phyloP scores from a whole-genome alignment of 1,140 invertebrate species.

The Zaprionus tsacasi region DNA sequence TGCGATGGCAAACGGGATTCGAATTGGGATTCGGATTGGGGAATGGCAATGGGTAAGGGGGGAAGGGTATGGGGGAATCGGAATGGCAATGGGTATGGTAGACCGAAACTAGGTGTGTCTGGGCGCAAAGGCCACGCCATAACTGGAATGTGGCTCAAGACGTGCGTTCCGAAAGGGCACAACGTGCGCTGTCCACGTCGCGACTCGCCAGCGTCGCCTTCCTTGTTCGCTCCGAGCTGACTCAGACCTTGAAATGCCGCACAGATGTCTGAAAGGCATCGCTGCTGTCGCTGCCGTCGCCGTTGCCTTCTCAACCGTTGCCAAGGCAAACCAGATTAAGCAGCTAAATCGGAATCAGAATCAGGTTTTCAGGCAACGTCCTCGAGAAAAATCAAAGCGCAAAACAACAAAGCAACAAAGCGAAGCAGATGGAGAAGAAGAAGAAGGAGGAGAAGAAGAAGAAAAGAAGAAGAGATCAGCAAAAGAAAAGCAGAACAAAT shows the following conservation, averaged over 20 bases:
- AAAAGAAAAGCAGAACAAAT: conserved; percentile 46
- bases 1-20: conserved; percentile 5
- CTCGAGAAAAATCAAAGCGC: conserved; percentile 55
- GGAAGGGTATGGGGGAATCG: no score
- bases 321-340: conserved; percentile 79
- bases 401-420: conserved; percentile 12
- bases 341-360: conserved; percentile 22
- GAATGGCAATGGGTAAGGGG: neutral
- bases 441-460: neutral
- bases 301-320: conserved; percentile 7
- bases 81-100: neutral
- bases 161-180: conserved; percentile 61
- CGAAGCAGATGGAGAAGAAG: conserved; percentile 4
- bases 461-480: conserved; percentile 6
- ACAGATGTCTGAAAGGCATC: conserved; percentile 69
- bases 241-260: conserved; percentile 81
- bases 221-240: conserved; percentile 56
- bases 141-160: conserved; percentile 74
- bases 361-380: conserved; percentile 77
- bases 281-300: conserved; percentile 1
- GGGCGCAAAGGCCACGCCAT: conserved; percentile 62
- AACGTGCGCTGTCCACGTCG: conserved; percentile 22
- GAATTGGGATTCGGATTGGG: no score
- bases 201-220: conserved; percentile 41
- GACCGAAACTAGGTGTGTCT: conserved; percentile 74